These are phyloP conservation scores for Condylura cristata DNA, from an alignment of 2,113 vertebrate genomes.

Conservation along the genomic window DNA sequence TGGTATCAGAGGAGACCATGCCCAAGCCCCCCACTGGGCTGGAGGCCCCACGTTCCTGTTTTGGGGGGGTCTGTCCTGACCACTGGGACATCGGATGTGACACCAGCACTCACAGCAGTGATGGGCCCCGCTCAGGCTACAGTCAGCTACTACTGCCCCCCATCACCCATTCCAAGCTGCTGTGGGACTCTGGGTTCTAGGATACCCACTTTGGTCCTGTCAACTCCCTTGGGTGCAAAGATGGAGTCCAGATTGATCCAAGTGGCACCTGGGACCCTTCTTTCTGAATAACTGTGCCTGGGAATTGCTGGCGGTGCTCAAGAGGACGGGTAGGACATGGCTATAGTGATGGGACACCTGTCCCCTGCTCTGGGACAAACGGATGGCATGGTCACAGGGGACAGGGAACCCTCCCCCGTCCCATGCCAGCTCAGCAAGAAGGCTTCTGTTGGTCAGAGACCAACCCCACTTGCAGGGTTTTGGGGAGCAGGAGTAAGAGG, in stretches of 20 bases:
- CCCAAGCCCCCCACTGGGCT: background rate
- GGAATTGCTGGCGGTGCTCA: background rate
- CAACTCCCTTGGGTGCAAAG: background rate
- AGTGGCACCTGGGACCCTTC: too few species aligned
- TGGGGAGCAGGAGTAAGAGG: background rate
- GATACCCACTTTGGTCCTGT: too few species aligned
- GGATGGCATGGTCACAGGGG: background rate
- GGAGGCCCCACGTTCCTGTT: too few species aligned
- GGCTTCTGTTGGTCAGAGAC: background rate
- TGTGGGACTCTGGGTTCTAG: background rate
- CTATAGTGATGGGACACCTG: too few species aligned
- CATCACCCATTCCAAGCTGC: background rate
- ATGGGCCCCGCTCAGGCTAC: background rate
- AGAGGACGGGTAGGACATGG: rapidly evolving
- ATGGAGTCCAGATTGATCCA: background rate
- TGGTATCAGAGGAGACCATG: too few species aligned
- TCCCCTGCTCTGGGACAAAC: too few species aligned
- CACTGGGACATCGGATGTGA: rapidly evolving
- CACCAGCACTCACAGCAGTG: background rate
- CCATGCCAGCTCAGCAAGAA: background rate
- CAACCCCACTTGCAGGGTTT: background rate
- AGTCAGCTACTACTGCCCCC: rapidly evolving
- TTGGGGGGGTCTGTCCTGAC: rapidly evolving
- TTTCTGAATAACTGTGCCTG: background rate
- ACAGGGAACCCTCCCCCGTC: too few species aligned